phyloP scores from a whole-genome alignment of 2,888 invertebrate genomes.

The Drosophila pseudotalamancana region DNA sequence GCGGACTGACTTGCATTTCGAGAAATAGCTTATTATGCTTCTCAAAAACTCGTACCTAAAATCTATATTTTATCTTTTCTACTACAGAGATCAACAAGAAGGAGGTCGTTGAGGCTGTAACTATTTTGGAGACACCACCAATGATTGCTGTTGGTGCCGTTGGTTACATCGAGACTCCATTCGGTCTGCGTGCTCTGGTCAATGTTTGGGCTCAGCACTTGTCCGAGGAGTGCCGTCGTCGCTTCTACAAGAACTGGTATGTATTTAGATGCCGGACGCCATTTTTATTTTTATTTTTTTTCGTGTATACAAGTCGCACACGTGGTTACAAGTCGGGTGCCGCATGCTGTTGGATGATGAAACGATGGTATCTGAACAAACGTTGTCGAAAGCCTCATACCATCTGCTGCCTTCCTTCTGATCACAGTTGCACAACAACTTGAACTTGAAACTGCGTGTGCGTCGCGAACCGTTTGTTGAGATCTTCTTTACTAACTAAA shows the following conservation, averaged over 20 bases:
- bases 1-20: constrained; percentile 83
- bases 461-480: not conserved
- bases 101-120: constrained; percentile 99
- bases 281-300: constrained; percentile 45
- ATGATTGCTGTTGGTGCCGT: constrained; percentile 99
- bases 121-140: constrained; percentile 98
- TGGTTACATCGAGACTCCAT: constrained; percentile 99
- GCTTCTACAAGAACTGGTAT: constrained; percentile 99
- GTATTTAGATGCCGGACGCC: constrained; percentile 67
- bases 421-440: constrained; percentile 51
- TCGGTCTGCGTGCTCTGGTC: constrained; percentile 96
- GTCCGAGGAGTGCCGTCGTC: constrained; percentile 98
- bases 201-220: constrained; percentile 99
- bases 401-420: constrained; percentile 85
- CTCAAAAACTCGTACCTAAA: constrained; percentile 31
- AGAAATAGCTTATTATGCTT: not conserved
- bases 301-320: constrained; percentile 33
- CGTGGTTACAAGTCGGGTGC: constrained; percentile 41
- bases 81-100: constrained; percentile 98
- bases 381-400: constrained; percentile 71
- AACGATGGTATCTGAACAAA: constrained; percentile 83
- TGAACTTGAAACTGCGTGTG: constrained; percentile 7
- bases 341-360: constrained; percentile 79
- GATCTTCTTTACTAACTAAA: constrained; percentile 55
- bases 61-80: not conserved